Evolutionary conservation across 2,888 invertebrate genomes (phyloP).

Genomic region (Phyllotreta striolata): DNA sequence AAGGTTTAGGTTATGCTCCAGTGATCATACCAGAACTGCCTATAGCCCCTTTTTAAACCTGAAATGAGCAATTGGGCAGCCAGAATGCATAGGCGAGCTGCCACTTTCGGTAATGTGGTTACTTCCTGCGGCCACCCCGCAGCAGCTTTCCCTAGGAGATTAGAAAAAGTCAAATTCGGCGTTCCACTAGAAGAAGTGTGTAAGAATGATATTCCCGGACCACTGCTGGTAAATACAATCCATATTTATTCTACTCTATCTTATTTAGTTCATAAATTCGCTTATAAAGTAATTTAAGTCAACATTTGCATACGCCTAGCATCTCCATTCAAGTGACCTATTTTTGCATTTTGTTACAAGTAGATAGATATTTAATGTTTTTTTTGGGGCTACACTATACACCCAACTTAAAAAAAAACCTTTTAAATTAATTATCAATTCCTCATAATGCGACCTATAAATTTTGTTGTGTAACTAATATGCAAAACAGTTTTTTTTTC

Average conservation of each 20-base stretch:
- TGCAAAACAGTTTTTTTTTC: conserved; percentile 5
- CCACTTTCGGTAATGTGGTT: conserved; percentile 89
- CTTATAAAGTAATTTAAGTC: conserved; percentile 7
- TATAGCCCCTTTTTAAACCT: conserved; percentile 39
- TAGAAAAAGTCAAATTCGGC: conserved; percentile 95
- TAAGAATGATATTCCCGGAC: conserved; percentile 94
- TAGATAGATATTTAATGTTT: not conserved
- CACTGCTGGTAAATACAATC: conserved; percentile 77
- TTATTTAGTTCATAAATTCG: not conserved
- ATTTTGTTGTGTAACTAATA: conserved; percentile 23
- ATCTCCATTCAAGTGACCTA: conserved; percentile 17
- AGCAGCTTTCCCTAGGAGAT: conserved; percentile 80
- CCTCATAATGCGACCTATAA: conserved; percentile 20
- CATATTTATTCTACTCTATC: conserved; percentile 32
- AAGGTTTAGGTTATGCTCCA: conserved; percentile 56
- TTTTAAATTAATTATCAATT: not conserved
- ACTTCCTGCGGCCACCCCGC: conserved; percentile 90
- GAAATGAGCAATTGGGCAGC: conserved; percentile 92
- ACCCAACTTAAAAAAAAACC: not conserved
- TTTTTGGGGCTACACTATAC: not conserved
- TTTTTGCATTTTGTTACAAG: conserved; percentile 9
- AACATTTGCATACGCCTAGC: conserved; percentile 17
- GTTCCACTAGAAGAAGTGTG: conserved; percentile 91
- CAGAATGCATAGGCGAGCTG: conserved; percentile 90
- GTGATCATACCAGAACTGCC: conserved; percentile 45